Evolutionary conservation across 2,888 invertebrate species (phyloP).

Genomic region (Phoenoteleia sp.): DNA sequence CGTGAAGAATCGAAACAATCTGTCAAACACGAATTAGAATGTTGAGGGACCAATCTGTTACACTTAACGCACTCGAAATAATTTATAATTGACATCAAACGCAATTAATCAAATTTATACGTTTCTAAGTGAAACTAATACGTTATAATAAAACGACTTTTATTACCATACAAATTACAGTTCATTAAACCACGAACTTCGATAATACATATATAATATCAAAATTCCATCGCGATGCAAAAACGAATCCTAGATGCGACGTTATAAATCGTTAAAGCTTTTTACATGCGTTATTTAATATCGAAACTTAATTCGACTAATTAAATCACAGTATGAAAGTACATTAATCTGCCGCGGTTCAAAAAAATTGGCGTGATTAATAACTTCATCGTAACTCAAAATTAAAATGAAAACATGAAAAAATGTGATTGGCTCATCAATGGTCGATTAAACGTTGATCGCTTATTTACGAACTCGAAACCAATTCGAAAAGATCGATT

Average conservation of each 20-base stretch:
- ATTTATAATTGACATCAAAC: background rate
- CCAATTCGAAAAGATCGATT: too few species aligned
- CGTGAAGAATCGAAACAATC: slow-evolving; percentile 15
- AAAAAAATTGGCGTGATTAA: background rate
- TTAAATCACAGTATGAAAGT: slow-evolving; percentile 3
- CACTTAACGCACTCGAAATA: background rate
- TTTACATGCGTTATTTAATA: slow-evolving; percentile 13
- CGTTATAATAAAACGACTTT: background rate
- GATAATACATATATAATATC: slow-evolving; percentile 14
- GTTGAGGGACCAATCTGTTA: background rate
- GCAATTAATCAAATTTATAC: slow-evolving; percentile 9
- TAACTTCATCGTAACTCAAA: slow-evolving; percentile 28
- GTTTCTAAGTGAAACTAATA: slow-evolving; percentile 12
- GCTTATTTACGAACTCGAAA: too few species aligned
- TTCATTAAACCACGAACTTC: background rate
- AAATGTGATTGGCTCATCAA: slow-evolving; percentile 13
- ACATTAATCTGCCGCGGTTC: background rate
- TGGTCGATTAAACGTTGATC: slow-evolving; percentile 12
- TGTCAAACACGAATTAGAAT: slow-evolving; percentile 33
- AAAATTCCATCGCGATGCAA: slow-evolving; percentile 1
- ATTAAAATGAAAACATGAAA: slow-evolving; percentile 11
- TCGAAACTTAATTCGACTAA: background rate
- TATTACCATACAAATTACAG: slow-evolving; percentile 15
- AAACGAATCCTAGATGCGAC: slow-evolving; percentile 18
- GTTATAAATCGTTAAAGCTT: slow-evolving; percentile 14